Evolutionary conservation across 2,888 invertebrate genomes (phyloP), one percentile per base, ranked within the genome.

Genomic region (Lissonota sp.): DNA sequence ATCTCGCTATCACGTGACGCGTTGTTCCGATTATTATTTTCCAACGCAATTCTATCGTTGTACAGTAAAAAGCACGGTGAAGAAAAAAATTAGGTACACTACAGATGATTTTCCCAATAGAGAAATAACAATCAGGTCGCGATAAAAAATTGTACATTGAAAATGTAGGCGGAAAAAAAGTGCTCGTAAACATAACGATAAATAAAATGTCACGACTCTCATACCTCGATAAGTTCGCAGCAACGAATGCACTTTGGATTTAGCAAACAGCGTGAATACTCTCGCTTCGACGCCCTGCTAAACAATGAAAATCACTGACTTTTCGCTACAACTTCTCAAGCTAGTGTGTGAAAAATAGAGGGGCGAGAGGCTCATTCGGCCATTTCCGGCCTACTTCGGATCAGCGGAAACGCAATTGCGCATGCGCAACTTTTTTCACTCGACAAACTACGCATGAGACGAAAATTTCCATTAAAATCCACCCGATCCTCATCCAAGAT

Each of bases 241-340:
- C 60, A 66, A 72, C 76, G 64, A 49, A 72, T 78, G 78, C 64
- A 58, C 40, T 63, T 26, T 71, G 60, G 8, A 78, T 81, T 87
- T 84, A 89, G 90, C 88, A 89, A 88, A 87, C 81, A 90, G 91
- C 91, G 92, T 92, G 91, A 91, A 91, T 91, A 92, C 92, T 91
- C 91, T 92, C 92, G 92, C 87, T 91, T 91, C 91, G 92, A 92
- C 91, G 92, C 91, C 89, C 89, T 88, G 88, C 90, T 88, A 88
- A 90, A 89, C 89, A 89, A 87, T 89, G 86, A 87, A 66, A 73
- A 79, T 69, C 67, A 80, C 62, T 57, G 74, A 74, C 77, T 70
- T 58, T 86, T 84, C n/a, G 62, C 42, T 60, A 75, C 62, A 69
- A 69, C 8, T 60, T n/a, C 2, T 49, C 7, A n/a, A 46, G 40